Evolutionary conservation across 2,888 invertebrate genomes (phyloP).

Genomic region (Cistogaster globosa): DNA sequence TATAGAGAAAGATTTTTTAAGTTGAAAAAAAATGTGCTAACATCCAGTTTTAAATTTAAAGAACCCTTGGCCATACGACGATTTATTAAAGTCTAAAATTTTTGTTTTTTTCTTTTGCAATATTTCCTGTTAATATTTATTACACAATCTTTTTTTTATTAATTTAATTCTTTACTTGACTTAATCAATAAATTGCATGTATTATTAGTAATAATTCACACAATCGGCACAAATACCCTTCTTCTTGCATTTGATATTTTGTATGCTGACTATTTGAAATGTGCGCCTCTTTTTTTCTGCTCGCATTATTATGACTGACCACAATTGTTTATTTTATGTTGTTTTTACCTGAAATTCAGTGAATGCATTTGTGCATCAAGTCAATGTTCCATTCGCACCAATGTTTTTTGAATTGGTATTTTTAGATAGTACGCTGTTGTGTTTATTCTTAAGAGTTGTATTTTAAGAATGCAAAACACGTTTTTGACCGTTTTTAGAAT

Average conservation of each 20-base stretch:
- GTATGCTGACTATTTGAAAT: conserved; percentile 5
- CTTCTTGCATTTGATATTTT: conserved; percentile 17
- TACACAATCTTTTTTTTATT: no score
- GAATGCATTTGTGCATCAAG: conserved; percentile 32
- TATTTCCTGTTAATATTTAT: no score
- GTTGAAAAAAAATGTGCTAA: no score
- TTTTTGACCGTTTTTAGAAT: conserved; percentile 81
- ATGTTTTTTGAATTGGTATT: conserved; percentile 18
- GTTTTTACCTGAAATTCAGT: conserved; percentile 15
- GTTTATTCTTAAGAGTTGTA: conserved; percentile 47
- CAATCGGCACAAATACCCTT: conserved; percentile 21
- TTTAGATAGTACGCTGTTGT: conserved; percentile 26
- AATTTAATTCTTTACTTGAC: no score
- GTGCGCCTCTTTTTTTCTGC: conserved; percentile 36
- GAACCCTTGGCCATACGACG: no score
- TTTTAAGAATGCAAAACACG: conserved; percentile 81
- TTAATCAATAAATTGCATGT: conserved; percentile 11
- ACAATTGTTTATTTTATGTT: conserved; percentile 56
- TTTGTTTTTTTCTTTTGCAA: no score
- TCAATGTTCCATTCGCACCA: conserved; percentile 13
- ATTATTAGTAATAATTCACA: conserved; percentile 31
- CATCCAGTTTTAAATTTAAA: no score
- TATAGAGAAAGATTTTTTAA: no score
- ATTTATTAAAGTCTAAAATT: no score
- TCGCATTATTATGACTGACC: conserved; percentile 68